phyloP scores from a whole-genome alignment of 53 echinoderm and acorn worm genomes.

The Temnopleurus reevesii region DNA sequence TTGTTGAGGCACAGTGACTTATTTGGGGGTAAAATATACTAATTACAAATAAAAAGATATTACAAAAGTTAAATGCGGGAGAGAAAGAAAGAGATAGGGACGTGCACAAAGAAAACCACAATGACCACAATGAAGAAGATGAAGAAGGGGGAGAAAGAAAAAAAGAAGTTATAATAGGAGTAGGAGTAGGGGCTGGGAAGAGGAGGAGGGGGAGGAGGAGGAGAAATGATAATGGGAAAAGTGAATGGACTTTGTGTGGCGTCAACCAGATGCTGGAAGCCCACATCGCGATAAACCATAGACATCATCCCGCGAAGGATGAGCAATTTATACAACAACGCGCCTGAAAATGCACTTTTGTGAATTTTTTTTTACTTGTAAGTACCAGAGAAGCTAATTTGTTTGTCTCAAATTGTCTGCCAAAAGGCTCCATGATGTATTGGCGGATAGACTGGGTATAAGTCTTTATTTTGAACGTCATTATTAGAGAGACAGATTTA shows the following conservation, averaged over 20 bases:
- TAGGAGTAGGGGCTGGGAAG: neutral
- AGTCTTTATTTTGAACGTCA: neutral
- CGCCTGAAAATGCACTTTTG: conserved; percentile 17
- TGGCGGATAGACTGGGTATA: neutral
- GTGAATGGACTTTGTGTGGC: conserved; percentile 54
- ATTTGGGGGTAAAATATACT: no score
- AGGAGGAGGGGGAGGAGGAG: neutral
- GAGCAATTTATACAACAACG: conserved; percentile 1
- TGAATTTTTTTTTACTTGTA: conserved; percentile 21
- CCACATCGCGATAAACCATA: neutral
- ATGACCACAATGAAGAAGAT: no score
- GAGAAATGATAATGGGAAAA: neutral
- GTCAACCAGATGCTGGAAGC: conserved; percentile 18
- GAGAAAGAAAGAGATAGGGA: no score
- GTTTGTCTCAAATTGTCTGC: neutral
- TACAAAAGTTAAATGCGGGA: no score
- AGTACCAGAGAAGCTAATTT: conserved; percentile 3
- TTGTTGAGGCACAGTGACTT: no score
- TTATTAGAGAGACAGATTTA: conserved; percentile 21
- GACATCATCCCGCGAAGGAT: conserved; percentile 1
- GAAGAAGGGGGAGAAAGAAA: neutral
- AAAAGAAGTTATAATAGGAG: neutral
- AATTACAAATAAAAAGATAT: no score
- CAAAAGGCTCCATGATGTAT: neutral
- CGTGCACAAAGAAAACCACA: no score